Evolutionary conservation across 2,113 vertebrate species (phyloP).

Genomic region (Grallaria varia): DNA sequence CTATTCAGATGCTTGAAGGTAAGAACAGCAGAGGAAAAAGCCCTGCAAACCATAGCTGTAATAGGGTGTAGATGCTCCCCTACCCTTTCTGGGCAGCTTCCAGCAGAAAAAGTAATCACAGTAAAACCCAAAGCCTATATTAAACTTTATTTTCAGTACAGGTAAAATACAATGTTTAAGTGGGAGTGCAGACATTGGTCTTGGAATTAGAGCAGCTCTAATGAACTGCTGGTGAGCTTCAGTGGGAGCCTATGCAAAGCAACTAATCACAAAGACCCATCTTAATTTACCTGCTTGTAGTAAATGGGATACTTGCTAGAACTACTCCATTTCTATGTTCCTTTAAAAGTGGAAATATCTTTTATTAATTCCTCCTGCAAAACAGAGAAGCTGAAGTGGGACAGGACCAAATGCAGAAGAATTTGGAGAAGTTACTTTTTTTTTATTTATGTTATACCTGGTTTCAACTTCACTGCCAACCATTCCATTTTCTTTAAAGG

Average conservation of each 20-base stretch:
- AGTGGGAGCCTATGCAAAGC: not conserved
- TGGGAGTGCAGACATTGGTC: not conserved
- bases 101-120: not conserved
- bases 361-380: not conserved
- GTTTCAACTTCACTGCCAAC: not conserved
- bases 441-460: not conserved
- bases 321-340: not conserved
- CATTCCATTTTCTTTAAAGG: not conserved
- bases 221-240: not conserved
- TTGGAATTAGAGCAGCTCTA: not conserved
- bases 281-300: not conserved
- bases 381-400: not conserved
- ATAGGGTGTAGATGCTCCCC: not conserved
- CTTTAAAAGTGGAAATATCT: not conserved
- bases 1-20: not conserved
- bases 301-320: not conserved
- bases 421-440: not conserved
- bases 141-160: not conserved
- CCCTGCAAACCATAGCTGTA: accelerated
- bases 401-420: not conserved
- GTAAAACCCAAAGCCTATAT: not conserved
- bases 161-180: not conserved
- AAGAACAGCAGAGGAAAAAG: not conserved
- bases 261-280: not conserved
- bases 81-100: not conserved